Evolutionary conservation across 1,140 invertebrate genomes (phyloP).

Genomic region (Leguminivora glycinivorella): DNA sequence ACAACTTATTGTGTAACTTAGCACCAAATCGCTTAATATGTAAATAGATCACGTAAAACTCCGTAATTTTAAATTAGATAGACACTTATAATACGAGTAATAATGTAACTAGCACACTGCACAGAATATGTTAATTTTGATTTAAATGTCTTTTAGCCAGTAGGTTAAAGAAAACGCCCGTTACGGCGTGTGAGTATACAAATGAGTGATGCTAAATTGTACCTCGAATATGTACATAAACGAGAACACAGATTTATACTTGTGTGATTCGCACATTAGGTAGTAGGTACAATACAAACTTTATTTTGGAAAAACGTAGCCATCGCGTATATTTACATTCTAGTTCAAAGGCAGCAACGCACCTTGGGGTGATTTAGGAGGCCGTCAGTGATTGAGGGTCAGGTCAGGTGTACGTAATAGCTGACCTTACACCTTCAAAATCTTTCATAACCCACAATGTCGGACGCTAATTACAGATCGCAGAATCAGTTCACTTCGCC

Average conservation of each 20-base stretch:
- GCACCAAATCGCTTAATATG: too few relatives aligned
- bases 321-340: background rate
- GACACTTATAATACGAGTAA: background rate
- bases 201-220: background rate
- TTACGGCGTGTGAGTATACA: background rate
- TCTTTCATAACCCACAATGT: slow-evolving; percentile 23
- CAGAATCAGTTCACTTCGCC: background rate
- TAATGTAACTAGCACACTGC: background rate
- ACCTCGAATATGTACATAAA: background rate
- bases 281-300: background rate
- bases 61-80: background rate
- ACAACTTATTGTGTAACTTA: too few relatives aligned
- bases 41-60: background rate
- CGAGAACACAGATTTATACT: too few relatives aligned
- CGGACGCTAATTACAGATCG: slow-evolving; percentile 4
- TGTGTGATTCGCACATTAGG: background rate
- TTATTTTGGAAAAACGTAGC: background rate
- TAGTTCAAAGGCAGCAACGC: background rate
- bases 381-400: background rate
- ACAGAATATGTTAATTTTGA: background rate
- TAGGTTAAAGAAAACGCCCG: background rate
- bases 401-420: slow-evolving; percentile 11
- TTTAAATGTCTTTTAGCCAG: background rate
- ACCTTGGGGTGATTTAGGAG: background rate
- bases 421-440: slow-evolving; percentile 14